phyloP scores from a whole-genome alignment of 1,140 invertebrate genomes.

The Aphelenchoides fujianensis region DNA sequence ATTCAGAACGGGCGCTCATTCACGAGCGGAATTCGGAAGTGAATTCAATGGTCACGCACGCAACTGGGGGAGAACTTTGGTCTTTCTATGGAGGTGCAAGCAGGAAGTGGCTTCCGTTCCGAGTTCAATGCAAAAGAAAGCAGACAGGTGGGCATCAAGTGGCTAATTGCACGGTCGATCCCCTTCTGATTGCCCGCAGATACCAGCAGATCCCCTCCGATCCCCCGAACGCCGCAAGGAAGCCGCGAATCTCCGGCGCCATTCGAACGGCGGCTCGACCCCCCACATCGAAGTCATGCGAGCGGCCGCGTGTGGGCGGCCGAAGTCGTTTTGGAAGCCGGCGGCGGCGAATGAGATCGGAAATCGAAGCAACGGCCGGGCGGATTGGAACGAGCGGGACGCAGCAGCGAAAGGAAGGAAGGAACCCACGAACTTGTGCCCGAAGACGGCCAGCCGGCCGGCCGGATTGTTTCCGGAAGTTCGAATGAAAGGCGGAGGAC shows the following conservation, averaged over 20 bases:
- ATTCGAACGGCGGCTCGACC: neutral
- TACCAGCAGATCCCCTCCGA: neutral
- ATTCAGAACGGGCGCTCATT: neutral
- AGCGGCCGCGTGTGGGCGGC: neutral
- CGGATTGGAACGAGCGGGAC: neutral
- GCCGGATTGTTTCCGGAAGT: neutral
- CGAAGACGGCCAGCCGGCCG: neutral
- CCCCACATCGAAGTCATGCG: neutral
- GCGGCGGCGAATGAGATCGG: conserved; percentile 1
- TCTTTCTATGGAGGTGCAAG: no score
- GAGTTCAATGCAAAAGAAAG: neutral
- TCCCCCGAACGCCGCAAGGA: no score
- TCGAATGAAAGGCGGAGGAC: no score
- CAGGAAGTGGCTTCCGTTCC: neutral
- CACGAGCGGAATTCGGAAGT: neutral
- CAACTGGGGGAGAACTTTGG: neutral
- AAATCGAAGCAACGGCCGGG: neutral
- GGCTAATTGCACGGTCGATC: neutral
- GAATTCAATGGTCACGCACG: neutral
- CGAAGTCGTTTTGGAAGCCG: no score
- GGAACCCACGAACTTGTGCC: neutral
- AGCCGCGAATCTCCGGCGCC: no score
- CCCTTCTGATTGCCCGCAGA: neutral
- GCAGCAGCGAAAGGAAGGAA: no score
- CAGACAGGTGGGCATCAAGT: neutral